A percentile compares a stretch with the other conserved stretches of the same genome.
Conservation (phyloP, 1,140 invertebrate species). For the Bactericera cockerelli region DNA sequence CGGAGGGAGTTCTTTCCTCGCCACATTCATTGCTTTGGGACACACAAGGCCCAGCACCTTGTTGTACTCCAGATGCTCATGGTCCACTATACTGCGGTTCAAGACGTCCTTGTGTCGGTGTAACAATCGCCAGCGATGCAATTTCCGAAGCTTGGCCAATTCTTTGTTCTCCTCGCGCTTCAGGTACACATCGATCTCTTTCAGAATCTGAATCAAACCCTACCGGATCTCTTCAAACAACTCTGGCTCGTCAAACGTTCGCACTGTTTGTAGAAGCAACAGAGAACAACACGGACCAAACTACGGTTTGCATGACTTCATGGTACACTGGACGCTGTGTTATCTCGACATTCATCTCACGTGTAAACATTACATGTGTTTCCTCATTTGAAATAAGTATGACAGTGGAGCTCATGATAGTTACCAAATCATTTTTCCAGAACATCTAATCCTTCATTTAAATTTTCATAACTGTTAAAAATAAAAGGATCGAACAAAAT, state of each 20-base stretch:
- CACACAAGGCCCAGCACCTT: not conserved
- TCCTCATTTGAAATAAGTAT: too few species aligned
- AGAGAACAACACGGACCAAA: too few species aligned
- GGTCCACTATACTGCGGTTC: not conserved
- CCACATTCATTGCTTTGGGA: not conserved
- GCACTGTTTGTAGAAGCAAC: not conserved
- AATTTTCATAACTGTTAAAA: too few species aligned
- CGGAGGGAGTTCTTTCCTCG: not conserved
- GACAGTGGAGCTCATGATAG: too few species aligned
- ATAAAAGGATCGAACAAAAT: too few species aligned
- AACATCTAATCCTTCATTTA: too few species aligned
- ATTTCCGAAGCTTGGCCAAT: not conserved
- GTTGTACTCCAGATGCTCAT: constrained; percentile 1
- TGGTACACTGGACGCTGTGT: too few species aligned
- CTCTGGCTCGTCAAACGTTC: not conserved
- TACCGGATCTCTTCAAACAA: not conserved
- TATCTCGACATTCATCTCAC: too few species aligned
- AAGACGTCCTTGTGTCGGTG: not conserved
- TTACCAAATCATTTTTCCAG: too few species aligned
- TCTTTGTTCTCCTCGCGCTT: not conserved
- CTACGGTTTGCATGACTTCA: too few species aligned
- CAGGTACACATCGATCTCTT: not conserved
- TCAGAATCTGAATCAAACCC: not conserved
- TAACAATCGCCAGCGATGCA: not conserved
- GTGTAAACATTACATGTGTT: too few species aligned